Conservation (phyloP, 2,888 invertebrate genomes). For the Sceliomorpha sp. region DNA sequence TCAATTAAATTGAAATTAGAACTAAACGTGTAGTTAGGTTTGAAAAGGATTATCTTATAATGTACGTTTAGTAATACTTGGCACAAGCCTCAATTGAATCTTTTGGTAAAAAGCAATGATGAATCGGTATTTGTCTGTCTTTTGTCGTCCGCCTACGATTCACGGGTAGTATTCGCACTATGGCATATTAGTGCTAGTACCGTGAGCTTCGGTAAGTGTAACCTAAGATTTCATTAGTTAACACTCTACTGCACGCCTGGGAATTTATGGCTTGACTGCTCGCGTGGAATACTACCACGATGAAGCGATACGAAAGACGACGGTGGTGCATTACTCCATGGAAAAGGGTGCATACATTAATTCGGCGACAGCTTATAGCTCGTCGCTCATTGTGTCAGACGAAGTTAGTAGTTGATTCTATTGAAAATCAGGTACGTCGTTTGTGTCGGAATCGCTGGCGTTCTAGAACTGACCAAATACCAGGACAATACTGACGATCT, state of each 20-base stretch:
- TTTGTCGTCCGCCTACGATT: constrained; percentile 24
- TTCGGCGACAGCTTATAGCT: constrained; percentile 50
- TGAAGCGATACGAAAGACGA: constrained; percentile 24
- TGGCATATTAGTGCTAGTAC: constrained; percentile 54
- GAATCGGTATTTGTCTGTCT: constrained; percentile 29
- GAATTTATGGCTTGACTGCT: constrained; percentile 58
- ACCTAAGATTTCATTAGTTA: constrained; percentile 65
- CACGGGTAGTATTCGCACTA: constrained; percentile 34
- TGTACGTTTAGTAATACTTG: too few species aligned
- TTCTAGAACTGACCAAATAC: neutral
- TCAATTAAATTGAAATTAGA: too few species aligned
- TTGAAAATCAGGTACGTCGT: constrained; percentile 49
- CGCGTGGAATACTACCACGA: constrained; percentile 41
- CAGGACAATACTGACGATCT: too few species aligned
- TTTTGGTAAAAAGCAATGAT: constrained; percentile 8
- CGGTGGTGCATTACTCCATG: constrained; percentile 24
- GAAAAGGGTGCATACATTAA: constrained; percentile 58
- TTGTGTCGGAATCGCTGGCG: too few species aligned
- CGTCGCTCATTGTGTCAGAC: constrained; percentile 45
- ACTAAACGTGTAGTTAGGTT: too few species aligned
- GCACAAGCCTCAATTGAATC: neutral
- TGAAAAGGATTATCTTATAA: too few species aligned
- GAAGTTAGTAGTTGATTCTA: constrained; percentile 49
- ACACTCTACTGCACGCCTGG: constrained; percentile 58
- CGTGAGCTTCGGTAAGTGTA: constrained; percentile 58